Evolutionary conservation across 2,797 vertebrate genomes (phyloP).

Genomic region (Phataginus tetradactyla): DNA sequence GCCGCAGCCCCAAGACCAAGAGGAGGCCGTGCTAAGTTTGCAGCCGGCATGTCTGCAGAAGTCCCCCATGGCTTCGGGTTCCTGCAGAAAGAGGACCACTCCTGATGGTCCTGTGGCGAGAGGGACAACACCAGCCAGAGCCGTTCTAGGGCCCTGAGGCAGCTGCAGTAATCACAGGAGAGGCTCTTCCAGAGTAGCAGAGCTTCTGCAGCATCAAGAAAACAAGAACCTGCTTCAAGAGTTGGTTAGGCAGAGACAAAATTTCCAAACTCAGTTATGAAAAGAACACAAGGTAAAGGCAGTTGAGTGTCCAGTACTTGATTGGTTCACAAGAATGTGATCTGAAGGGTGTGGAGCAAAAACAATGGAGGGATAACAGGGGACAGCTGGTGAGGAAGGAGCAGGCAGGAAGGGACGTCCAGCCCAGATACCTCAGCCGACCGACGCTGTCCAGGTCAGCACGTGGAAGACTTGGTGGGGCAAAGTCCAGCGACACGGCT

Average conservation of each 20-base stretch:
- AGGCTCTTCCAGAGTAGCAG: not conserved
- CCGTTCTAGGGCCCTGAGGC: not conserved
- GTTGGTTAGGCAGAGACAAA: not conserved
- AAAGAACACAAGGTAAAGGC: not conserved
- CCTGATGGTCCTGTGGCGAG: not conserved
- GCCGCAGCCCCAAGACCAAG: not conserved
- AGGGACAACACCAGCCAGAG: not conserved
- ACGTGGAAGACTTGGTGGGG: not conserved
- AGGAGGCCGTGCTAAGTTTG: not conserved
- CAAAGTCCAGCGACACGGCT: not conserved
- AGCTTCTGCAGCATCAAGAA: not conserved
- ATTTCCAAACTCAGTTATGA: not conserved
- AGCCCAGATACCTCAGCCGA: rapidly evolving
- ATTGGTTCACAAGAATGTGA: not conserved
- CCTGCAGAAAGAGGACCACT: not conserved
- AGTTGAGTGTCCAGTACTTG: not conserved
- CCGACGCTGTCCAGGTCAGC: not conserved
- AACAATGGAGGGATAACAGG: not conserved
- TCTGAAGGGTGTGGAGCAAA: not conserved
- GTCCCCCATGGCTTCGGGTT: not conserved
- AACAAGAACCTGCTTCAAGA: not conserved
- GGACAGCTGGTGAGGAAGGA: too few relatives aligned
- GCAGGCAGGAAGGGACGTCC: not conserved
- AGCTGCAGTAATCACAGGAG: not conserved
- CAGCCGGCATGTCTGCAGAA: not conserved